Percentiles rank a stretch among this genome's conserved stretches.
Conservation (phyloP, 2,113 vertebrate genomes). For the Macheiramphus alcinus region DNA sequence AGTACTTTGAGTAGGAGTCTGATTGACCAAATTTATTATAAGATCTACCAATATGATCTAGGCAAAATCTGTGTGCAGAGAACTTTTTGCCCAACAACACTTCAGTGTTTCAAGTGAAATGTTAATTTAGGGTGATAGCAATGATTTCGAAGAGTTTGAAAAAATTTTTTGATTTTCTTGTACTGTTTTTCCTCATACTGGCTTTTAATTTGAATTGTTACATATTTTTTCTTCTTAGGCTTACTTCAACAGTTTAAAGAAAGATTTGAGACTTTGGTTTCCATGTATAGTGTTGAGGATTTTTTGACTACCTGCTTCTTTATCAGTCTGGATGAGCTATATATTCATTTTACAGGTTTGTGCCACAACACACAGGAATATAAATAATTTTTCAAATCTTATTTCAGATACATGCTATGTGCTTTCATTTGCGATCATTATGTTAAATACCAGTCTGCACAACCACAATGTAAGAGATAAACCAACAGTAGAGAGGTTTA, state of each 20-base stretch:
- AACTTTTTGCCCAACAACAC: neutral
- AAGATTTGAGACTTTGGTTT: neutral
- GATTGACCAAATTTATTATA: neutral
- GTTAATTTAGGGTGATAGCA: neutral
- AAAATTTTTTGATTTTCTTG: rapidly evolving
- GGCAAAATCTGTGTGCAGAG: neutral
- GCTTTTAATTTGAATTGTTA: neutral
- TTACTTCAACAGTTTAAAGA: neutral
- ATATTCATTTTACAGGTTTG: neutral
- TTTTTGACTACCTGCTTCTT: neutral
- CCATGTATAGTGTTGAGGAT: neutral
- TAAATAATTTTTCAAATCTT: neutral
- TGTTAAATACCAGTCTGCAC: constrained; percentile 97
- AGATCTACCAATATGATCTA: neutral
- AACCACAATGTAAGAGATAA: constrained; percentile 98
- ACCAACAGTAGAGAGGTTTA: constrained; percentile 92
- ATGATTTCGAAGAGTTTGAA: neutral
- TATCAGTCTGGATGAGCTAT: neutral
- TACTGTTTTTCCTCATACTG: neutral
- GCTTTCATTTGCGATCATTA: constrained; percentile 95
- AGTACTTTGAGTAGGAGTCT: neutral
- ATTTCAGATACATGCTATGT: constrained; percentile 94
- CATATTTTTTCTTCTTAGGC: neutral
- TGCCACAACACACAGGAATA: neutral
- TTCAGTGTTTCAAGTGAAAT: neutral